Conservation (phyloP, 1,140 invertebrate genomes). For the Ostrea denselamellosa region DNA sequence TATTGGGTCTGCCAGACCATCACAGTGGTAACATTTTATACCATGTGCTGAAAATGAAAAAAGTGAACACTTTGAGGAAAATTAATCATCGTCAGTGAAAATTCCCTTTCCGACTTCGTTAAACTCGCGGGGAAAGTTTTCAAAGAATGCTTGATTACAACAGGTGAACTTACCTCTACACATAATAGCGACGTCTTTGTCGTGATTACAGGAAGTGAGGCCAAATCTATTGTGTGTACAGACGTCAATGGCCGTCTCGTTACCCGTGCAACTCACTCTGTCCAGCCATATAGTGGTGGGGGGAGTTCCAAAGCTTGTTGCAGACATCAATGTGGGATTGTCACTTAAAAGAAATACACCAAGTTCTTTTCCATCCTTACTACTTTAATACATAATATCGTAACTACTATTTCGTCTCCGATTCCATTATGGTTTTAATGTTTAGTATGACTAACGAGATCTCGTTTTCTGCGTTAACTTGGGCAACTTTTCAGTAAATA, state of each 20-base stretch:
- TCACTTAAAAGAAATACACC: neutral
- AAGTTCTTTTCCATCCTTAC: neutral
- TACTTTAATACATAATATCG: no score
- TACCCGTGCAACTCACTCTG: constrained; percentile 44
- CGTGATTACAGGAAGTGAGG: constrained; percentile 37
- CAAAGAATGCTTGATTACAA: no score
- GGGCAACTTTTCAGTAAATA: no score
- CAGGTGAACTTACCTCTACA: constrained; percentile 48
- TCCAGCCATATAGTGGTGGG: constrained; percentile 45
- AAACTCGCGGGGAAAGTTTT: no score
- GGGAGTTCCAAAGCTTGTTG: neutral
- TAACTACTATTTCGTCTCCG: no score
- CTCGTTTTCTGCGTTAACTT: no score
- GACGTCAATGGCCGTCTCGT: constrained; percentile 46
- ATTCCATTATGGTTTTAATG: no score
- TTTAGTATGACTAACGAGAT: no score
- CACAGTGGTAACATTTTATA: constrained; percentile 56
- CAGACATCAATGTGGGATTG: neutral
- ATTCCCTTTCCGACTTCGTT: no score
- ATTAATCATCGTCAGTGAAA: no score
- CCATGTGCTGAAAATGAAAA: constrained; percentile 45
- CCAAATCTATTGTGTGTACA: constrained; percentile 51
- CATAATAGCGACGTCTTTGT: constrained; percentile 47
- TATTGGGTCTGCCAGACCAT: constrained; percentile 46
- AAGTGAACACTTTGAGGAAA: neutral